These are phyloP conservation scores for Meloe dianella DNA, from an alignment of 2,888 invertebrate genomes.

Conservation along the genomic window DNA sequence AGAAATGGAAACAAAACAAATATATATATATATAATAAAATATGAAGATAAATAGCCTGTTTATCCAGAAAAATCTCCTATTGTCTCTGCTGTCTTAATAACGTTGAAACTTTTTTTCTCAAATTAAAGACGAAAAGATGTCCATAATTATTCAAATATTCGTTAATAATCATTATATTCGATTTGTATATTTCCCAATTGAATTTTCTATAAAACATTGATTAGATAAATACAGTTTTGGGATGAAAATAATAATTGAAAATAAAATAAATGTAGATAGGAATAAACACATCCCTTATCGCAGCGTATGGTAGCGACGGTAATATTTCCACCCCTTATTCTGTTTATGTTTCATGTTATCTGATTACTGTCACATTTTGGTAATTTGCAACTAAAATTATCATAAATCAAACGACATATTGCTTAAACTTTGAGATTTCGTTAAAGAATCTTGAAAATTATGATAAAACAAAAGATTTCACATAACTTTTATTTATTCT, in stretches of 20 bases:
- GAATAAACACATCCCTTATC: background rate
- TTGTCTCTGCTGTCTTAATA: background rate
- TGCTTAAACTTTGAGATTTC: too few species aligned
- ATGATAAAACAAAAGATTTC: background rate
- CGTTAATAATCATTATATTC: too few species aligned
- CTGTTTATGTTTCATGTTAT: conserved; percentile 41
- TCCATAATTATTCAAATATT: background rate
- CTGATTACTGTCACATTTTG: conserved; percentile 39
- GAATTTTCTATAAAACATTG: background rate
- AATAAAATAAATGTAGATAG: background rate
- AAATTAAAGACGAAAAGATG: background rate
- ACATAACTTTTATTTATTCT: too few species aligned
- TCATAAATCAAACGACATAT: background rate
- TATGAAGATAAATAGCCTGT: background rate
- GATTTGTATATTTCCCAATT: background rate
- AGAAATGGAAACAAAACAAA: background rate
- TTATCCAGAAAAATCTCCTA: background rate
- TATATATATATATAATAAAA: background rate
- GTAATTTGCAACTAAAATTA: conserved; percentile 45
- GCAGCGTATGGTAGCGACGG: background rate
- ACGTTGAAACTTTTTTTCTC: background rate
- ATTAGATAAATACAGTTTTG: background rate
- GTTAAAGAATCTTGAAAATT: background rate
- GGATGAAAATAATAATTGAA: background rate
- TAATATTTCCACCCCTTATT: conserved; percentile 18